Evolutionary conservation across 2,113 vertebrate species (phyloP).

Genomic region (Callaeas wilsoni): DNA sequence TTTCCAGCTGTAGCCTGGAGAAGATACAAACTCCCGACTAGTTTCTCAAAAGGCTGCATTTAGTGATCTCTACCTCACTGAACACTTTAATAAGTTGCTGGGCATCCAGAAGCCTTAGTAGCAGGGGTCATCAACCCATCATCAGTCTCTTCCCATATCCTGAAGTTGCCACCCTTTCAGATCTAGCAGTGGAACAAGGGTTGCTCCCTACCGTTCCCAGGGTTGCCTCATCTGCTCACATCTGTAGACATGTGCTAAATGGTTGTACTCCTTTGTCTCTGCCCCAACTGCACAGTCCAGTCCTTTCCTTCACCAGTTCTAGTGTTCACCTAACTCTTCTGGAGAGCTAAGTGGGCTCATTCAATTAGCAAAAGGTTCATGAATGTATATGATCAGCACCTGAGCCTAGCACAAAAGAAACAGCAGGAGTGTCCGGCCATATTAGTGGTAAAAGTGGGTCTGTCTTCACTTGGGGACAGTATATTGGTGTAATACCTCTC

Average conservation of each 20-base stretch:
- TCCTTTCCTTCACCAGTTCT: neutral
- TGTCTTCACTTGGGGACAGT: neutral
- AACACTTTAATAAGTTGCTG: neutral
- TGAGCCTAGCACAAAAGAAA: neutral
- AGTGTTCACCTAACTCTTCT: neutral
- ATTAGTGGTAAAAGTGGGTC: neutral
- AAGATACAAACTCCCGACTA: neutral
- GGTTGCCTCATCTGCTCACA: neutral
- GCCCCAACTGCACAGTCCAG: neutral
- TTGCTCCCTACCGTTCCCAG: neutral
- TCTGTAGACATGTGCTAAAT: neutral
- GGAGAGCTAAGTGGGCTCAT: neutral
- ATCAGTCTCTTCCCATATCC: neutral
- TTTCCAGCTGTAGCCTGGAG: neutral
- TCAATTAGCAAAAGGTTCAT: neutral
- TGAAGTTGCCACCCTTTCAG: neutral
- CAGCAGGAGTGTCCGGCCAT: neutral
- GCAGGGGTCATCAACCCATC: neutral
- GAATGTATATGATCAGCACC: neutral
- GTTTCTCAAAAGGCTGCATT: neutral
- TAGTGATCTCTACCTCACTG: neutral
- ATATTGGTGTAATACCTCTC: neutral
- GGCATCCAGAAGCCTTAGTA: neutral
- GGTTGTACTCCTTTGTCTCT: neutral
- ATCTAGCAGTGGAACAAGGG: neutral